Evolutionary conservation across 1,140 invertebrate species (phyloP), one percentile per base, ranked within the genome.

Genomic region (Zaprionus lachaisei): DNA sequence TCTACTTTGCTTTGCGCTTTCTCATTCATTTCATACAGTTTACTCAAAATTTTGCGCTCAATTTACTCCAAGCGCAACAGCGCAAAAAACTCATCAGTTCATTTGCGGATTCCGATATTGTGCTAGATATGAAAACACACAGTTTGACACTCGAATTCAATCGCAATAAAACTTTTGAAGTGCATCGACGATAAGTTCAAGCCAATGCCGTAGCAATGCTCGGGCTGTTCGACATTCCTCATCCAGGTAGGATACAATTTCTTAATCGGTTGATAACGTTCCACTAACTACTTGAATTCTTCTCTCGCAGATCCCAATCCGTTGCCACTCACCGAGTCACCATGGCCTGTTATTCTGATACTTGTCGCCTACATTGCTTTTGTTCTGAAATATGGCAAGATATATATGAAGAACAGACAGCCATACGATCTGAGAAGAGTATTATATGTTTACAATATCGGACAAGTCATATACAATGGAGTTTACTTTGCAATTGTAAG

Each of bases 391-490:
- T 24, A 70, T n/a, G 85, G 85, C 5, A 85, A 49, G 49, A 31
- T 62, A 3, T 85, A 44, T 26, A 89, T 89, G 85, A 24, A 28
- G 4, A 58, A 90, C 17, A 76, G 85, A 1, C 12, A 81, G 6
- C 72, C 85, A 0, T 89, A 72, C 60, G 56, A 89, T 26, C 26
- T 89, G 9, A 80, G 37, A 22, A 69, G 26, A 14, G 31, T 77
- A 3, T 31, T 89, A 20, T 66, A 56, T 24, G 20, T 72, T 24
- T 89, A 89, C 54, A 89, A 89, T 44, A 24, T 90, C 0, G 49
- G 80, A 4, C 85, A 89, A 49, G 73, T 89, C 22, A n/a, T 58
- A 6, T 89, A 82, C 51, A 89, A 89, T 62, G 75, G 70, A 5
- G 56, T 79, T 22, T 76, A 75, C 49, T 90, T 75, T 26, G 61